Conservation (phyloP, 2,113 vertebrate genomes). For the Eupsittula cactorum region DNA sequence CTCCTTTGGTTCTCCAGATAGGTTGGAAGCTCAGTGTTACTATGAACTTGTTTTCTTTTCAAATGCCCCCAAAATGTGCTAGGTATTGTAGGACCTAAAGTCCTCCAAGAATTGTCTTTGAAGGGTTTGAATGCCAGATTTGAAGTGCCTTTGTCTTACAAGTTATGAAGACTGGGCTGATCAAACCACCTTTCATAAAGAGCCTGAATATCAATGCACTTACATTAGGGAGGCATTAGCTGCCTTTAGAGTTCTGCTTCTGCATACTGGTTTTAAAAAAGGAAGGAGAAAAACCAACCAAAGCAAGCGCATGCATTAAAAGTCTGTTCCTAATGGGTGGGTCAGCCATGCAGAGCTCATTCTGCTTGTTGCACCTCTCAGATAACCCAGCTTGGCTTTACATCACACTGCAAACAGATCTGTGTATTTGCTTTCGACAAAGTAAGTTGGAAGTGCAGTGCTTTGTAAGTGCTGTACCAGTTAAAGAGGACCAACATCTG, state of each 20-base stretch:
- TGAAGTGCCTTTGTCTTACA: not conserved
- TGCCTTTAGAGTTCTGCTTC: not conserved
- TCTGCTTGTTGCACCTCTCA: not conserved
- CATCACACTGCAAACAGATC: conserved; percentile 10
- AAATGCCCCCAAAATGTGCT: not conserved
- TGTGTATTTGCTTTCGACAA: not conserved
- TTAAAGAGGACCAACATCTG: not conserved
- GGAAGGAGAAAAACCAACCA: not conserved
- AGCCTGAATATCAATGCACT: not conserved
- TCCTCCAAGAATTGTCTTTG: not conserved
- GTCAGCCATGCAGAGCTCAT: not conserved
- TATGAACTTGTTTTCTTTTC: not conserved
- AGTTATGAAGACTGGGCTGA: not conserved
- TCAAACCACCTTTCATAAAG: not conserved
- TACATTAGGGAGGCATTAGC: not conserved
- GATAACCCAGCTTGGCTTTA: not conserved
- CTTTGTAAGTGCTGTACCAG: not conserved
- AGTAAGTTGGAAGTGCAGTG: not conserved
- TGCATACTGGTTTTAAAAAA: not conserved
- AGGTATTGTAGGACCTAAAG: not conserved
- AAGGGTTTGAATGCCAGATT: not conserved
- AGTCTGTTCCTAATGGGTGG: not conserved
- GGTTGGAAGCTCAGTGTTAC: not conserved
- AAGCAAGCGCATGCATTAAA: not conserved
- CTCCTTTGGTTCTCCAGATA: not conserved